A percentile compares a stretch with the other conserved stretches of the same genome.
These are phyloP conservation scores for Champsocephalus gunnari DNA, from an alignment of 2,797 vertebrate genomes.

Conservation along the genomic window DNA sequence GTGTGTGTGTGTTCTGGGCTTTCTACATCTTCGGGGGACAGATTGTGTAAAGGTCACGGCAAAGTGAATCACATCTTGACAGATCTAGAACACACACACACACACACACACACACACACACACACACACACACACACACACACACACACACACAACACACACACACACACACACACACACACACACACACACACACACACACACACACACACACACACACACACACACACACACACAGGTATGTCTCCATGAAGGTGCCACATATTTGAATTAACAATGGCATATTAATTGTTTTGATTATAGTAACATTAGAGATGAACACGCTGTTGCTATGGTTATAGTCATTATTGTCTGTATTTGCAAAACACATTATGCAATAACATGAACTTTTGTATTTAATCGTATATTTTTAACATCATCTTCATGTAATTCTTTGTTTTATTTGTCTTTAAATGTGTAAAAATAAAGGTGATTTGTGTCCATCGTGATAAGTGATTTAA, in stretches of 20 bases:
- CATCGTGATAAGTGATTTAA: too few species aligned
- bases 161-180: constrained; percentile 6
- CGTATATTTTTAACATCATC: too few species aligned
- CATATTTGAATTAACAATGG: background rate
- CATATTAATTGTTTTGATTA: background rate
- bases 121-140: too few species aligned
- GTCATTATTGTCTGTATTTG: background rate
- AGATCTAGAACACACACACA: constrained; percentile 4
- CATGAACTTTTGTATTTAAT: too few species aligned
- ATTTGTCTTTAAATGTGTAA: too few species aligned
- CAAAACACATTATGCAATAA: background rate
- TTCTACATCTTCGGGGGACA: background rate
- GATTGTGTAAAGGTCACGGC: constrained; percentile 15
- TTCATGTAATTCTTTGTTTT: too few species aligned
- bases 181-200: constrained; percentile 7
- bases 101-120: constrained; percentile 14
- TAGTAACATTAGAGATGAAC: background rate
- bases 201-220: too few species aligned
- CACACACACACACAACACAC: constrained; percentile 13
- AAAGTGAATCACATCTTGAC: constrained; percentile 17
- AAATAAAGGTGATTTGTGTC: too few species aligned
- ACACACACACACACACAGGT: background rate
- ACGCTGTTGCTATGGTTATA: background rate
- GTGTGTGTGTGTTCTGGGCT: constrained; percentile 5
- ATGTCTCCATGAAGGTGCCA: background rate